Evolutionary conservation across 1,140 invertebrate species (phyloP).

Genomic region (Psix sp.): DNA sequence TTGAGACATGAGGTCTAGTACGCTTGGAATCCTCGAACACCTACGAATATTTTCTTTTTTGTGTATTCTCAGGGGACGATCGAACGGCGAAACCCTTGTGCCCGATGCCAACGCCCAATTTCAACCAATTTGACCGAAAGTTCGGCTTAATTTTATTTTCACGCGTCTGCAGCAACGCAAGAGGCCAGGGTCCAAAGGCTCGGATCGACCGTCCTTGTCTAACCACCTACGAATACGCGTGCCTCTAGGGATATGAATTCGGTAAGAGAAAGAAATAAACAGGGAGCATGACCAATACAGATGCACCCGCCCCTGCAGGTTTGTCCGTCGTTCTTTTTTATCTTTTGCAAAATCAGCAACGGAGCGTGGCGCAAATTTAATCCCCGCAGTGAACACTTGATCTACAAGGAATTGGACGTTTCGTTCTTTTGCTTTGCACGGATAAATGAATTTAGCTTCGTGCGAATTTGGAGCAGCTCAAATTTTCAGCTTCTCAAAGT

Average conservation of each 20-base stretch:
- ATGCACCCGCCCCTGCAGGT: constrained; percentile 38
- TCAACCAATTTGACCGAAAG: constrained; percentile 80
- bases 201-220: constrained; percentile 30
- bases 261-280: constrained; percentile 43
- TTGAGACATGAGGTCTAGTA: constrained; percentile 41
- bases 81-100: constrained; percentile 66
- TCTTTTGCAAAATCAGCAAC: constrained; percentile 70
- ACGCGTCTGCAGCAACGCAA: constrained; percentile 71
- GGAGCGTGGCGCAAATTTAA: constrained; percentile 60
- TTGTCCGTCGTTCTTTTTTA: constrained; percentile 63
- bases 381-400: constrained; percentile 50
- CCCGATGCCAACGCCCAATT: constrained; percentile 76
- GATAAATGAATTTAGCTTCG: constrained; percentile 14
- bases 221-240: constrained; percentile 55
- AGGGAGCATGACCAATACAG: constrained; percentile 42
- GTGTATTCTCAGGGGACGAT: constrained; percentile 60
- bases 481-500: constrained; percentile 2
- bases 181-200: constrained; percentile 47
- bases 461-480: neutral
- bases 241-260: too few relatives aligned
- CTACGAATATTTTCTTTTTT: constrained; percentile 38
- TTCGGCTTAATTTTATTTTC: constrained; percentile 80
- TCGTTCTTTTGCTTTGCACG: constrained; percentile 37
- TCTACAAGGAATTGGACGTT: constrained; percentile 41
- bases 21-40: constrained; percentile 39